Conservation (phyloP, 2,113 vertebrate genomes). For the Eretmochelys imbricata region DNA sequence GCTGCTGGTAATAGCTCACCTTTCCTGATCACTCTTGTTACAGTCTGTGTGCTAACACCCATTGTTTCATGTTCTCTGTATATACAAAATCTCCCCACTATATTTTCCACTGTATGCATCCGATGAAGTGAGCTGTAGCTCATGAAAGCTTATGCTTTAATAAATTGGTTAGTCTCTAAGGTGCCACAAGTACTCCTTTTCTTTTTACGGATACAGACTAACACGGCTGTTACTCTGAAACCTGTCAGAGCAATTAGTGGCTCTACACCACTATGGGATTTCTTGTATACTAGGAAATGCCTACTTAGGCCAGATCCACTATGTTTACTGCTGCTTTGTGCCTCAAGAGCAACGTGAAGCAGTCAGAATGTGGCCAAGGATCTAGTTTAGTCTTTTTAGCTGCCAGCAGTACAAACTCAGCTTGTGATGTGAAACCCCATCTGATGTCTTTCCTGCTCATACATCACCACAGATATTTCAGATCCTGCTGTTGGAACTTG, state of each 20-base stretch:
- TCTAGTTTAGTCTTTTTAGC: background rate
- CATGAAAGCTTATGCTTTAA: too few relatives aligned
- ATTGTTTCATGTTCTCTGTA: too few relatives aligned
- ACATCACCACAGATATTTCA: background rate
- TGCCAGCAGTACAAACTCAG: background rate
- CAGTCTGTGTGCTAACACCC: too few relatives aligned
- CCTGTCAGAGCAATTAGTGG: background rate
- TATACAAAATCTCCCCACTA: too few relatives aligned
- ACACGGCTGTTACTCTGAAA: too few relatives aligned
- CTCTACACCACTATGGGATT: background rate
- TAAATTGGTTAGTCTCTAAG: too few relatives aligned
- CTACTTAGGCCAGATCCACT: background rate
- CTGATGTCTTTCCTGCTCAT: conserved; percentile 32
- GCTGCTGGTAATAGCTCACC: too few relatives aligned
- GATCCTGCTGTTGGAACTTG: conserved; percentile 32
- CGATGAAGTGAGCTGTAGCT: too few relatives aligned
- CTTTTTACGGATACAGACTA: too few relatives aligned
- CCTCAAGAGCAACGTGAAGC: background rate
- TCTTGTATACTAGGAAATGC: background rate
- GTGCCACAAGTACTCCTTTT: too few relatives aligned
- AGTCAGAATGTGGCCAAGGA: background rate
- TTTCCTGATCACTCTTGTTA: too few relatives aligned
- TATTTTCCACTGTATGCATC: too few relatives aligned
- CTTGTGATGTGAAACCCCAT: conserved; percentile 16
- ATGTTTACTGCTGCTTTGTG: background rate